Conservation (phyloP, 2,113 vertebrate species). For the Stegostoma tigrinum region DNA sequence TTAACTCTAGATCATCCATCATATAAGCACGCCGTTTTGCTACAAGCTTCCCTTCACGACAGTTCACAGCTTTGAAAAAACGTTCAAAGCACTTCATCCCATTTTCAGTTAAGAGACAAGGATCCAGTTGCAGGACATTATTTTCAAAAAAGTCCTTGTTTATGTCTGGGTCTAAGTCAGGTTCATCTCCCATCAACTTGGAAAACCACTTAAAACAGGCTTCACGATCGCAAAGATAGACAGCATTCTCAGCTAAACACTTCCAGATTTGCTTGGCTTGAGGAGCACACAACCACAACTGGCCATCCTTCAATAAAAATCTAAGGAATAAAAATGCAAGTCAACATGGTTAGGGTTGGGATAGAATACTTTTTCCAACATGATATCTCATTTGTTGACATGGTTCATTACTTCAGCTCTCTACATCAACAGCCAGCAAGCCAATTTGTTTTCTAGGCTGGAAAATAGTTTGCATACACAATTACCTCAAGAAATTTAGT, state of each 20-base stretch:
- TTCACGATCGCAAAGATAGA: constrained; percentile 97
- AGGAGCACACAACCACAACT: constrained; percentile 95
- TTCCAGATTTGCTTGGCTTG: constrained; percentile 99
- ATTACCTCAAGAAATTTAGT: constrained; percentile 89
- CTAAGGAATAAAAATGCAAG: constrained; percentile 57
- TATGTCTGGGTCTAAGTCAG: constrained; percentile 97
- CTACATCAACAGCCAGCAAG: not conserved
- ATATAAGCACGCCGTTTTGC: constrained; percentile 96
- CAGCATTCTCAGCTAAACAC: constrained; percentile 96
- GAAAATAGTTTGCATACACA: not conserved
- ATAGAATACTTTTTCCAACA: not conserved
- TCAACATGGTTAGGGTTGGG: not conserved
- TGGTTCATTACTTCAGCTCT: not conserved
- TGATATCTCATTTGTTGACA: not conserved
- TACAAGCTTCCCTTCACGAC: constrained; percentile 95
- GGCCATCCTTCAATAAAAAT: constrained; percentile 95
- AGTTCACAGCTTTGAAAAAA: constrained; percentile 99
- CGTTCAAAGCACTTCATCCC: constrained; percentile 99
- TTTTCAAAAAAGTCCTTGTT: constrained; percentile 99
- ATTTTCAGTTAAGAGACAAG: constrained; percentile 94
- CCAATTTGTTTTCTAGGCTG: not conserved
- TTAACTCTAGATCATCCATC: constrained; percentile 98
- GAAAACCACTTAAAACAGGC: constrained; percentile 99
- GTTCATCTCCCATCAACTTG: constrained; percentile 97
- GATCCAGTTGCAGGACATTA: constrained; percentile 96